Conservation (phyloP, 2,113 vertebrate species). For the Scytalopus superciliaris region DNA sequence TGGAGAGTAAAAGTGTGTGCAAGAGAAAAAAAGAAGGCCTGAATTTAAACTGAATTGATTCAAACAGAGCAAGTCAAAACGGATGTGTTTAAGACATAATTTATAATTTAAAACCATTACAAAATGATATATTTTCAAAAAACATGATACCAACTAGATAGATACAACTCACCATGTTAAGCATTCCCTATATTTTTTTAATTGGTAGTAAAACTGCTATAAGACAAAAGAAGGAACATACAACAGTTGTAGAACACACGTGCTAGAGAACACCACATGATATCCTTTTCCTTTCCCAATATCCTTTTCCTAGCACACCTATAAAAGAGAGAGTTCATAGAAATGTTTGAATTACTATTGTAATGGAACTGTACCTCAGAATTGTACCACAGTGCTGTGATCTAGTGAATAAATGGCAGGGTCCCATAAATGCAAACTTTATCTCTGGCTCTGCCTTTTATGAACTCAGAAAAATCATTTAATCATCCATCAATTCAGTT, state of each 20-base stretch:
- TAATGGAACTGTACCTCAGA: not conserved
- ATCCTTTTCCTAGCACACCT: not conserved
- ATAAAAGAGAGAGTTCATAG: not conserved
- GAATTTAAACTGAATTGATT: not conserved
- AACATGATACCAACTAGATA: slow-evolving; percentile 43
- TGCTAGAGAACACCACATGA: not conserved
- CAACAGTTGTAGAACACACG: not conserved
- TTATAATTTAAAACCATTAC: slow-evolving; percentile 77
- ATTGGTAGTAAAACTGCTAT: not conserved
- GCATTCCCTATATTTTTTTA: not conserved
- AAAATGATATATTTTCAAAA: slow-evolving; percentile 72
- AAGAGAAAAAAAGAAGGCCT: not conserved
- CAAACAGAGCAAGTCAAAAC: slow-evolving; percentile 42
- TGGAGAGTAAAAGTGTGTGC: accelerated
- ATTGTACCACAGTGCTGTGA: not conserved
- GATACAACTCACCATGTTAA: not conserved
- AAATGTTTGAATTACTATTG: not conserved
- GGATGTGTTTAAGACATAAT: slow-evolving; percentile 76
- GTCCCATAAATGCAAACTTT: not conserved
- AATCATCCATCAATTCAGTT: not conserved
- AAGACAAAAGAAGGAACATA: not conserved
- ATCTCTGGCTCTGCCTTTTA: not conserved
- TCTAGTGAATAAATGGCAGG: not conserved
- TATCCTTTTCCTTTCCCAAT: not conserved
- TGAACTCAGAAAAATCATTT: not conserved